Conservation (phyloP, 2,113 vertebrate species). For the Anoura caudifer region DNA sequence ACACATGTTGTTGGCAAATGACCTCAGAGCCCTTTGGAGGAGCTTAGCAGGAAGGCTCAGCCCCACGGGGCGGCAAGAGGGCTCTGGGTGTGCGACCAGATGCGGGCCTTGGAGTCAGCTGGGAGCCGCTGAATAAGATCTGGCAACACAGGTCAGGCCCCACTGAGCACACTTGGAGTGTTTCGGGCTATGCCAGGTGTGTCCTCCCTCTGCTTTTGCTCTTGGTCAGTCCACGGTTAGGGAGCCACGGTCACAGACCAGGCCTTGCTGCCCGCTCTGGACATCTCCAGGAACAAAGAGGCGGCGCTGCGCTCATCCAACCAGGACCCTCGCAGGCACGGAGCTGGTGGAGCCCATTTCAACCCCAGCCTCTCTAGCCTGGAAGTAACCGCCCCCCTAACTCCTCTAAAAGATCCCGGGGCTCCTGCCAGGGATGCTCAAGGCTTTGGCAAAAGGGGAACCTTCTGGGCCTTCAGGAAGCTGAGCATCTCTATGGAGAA, state of each 20-base stretch:
- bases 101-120: rapidly evolving
- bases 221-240: not conserved
- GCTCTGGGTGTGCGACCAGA: not conserved
- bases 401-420: not conserved
- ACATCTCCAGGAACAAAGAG: not conserved
- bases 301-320: not conserved
- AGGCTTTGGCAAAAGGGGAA: not conserved
- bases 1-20: not conserved
- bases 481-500: not conserved
- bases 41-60: not conserved
- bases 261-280: not conserved
- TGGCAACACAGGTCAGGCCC: not conserved
- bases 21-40: not conserved
- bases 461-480: not conserved
- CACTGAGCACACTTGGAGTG: rapidly evolving
- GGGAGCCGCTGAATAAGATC: not conserved
- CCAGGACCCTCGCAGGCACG: not conserved
- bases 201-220: not conserved
- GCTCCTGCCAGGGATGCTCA: not conserved
- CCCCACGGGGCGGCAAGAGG: rapidly evolving
- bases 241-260: no score
- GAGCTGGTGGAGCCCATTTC: not conserved
- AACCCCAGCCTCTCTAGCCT: not conserved
- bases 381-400: rapidly evolving
- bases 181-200: rapidly evolving